These are phyloP conservation scores for Schizothorax lantsangensis DNA, from an alignment of 2,797 vertebrate genomes.

Conservation along the genomic window DNA sequence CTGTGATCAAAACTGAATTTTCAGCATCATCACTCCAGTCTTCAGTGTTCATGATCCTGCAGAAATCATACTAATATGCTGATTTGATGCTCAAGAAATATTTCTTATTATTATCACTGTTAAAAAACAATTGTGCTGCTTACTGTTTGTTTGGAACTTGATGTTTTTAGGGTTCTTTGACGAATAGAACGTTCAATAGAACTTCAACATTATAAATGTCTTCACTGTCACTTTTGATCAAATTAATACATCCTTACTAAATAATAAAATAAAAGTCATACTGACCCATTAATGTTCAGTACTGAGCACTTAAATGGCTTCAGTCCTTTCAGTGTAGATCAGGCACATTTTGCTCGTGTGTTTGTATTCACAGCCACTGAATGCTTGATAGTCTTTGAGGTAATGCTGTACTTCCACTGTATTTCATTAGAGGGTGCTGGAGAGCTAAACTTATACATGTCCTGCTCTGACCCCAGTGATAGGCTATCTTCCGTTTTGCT, in stretches of 20 bases:
- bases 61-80: not conserved
- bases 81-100: not conserved
- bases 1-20: not conserved
- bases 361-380: not conserved
- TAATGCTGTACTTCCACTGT: not conserved
- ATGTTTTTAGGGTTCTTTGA: not conserved
- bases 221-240: not conserved
- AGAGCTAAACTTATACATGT: not conserved
- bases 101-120: not conserved
- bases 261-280: not conserved
- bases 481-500: too few relatives aligned
- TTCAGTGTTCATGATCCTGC: not conserved
- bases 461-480: not conserved
- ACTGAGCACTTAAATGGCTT: not conserved
- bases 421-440: slow-evolving; percentile 14
- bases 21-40: not conserved
- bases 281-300: not conserved
- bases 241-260: not conserved
- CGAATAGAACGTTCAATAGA: not conserved
- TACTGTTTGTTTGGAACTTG: not conserved
- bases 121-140: not conserved
- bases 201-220: not conserved
- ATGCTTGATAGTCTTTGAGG: not conserved
- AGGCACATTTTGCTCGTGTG: not conserved
- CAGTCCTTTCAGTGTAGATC: not conserved